Evolutionary conservation across 2,797 vertebrate genomes (phyloP).

Genomic region (Sebastes miniatus): DNA sequence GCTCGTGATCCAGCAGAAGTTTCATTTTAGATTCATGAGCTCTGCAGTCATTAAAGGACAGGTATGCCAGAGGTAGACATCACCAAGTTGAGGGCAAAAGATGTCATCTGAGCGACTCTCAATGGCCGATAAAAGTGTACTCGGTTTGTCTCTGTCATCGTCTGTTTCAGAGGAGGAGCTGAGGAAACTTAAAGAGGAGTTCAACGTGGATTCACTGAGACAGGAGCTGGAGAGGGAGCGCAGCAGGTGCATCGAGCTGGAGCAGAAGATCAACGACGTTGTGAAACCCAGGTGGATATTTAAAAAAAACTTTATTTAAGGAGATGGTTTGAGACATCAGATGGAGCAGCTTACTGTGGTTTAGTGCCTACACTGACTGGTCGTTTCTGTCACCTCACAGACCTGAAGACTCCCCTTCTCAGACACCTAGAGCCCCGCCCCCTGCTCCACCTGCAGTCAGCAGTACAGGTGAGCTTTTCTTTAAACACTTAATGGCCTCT

Average conservation of each 20-base stretch:
- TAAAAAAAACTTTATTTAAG: not conserved
- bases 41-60: not conserved
- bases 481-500: not conserved
- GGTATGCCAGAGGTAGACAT: not conserved
- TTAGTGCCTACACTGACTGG: not conserved
- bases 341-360: not conserved
- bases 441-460: constrained; percentile 62
- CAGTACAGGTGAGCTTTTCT: constrained; percentile 80
- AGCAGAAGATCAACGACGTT: constrained; percentile 89
- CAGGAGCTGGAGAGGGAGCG: constrained; percentile 95
- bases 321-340: not conserved
- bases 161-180: constrained; percentile 92
- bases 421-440: constrained; percentile 76
- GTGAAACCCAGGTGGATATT: constrained; percentile 83
- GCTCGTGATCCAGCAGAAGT: not conserved
- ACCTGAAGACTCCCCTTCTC: constrained; percentile 84
- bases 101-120: not conserved
- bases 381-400: constrained; percentile 60
- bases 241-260: constrained; percentile 86
- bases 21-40: not conserved
- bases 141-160: not conserved
- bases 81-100: not conserved
- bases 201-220: constrained; percentile 85
- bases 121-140: not conserved
- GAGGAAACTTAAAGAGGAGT: constrained; percentile 92